Base-by-base conservation (phyloP, 2,113 vertebrate genomes). In the Hemiprocne comata region DNA sequence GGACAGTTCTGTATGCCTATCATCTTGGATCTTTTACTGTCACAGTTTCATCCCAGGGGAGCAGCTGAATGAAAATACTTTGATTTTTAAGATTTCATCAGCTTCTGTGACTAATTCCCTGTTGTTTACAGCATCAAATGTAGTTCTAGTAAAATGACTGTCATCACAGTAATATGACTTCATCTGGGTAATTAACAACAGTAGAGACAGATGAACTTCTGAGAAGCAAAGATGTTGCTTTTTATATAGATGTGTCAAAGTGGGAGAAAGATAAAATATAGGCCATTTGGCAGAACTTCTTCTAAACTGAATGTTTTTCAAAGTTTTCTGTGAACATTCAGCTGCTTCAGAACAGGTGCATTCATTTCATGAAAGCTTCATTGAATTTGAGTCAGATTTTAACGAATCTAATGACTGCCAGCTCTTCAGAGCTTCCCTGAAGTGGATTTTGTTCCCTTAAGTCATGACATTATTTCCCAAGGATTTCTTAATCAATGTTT, bases 381-480 rank as follows among this genome's bases (percentile, higher is more conserved):
- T 61, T 91, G 88, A 93, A 65, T 97, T 64, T 78, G 61, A 70
- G 77, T 74, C n/a, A 71, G 38, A 60, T 86, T 95, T 97, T 81
- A 82, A 86, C 71, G 92, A 87, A 81, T 82, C 17, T 57, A 38
- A 87, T 72, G 71, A 73, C 55, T 84, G 42, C 48, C 77, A 87
- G 85, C 84, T 90, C 92, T 51, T 90, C 53, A 86, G 74, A 86
- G 33, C 7, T 95, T 86, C 29, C 76, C 73, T 75, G 70, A 93
- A 94, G 89, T 79, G 18, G 77, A 69, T 79, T 95, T 87, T 83
- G 7, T 72, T 82, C 87, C 81, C 54, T 75, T 42, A 83, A 93
- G 58, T 83, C 65, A 73, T 85, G 78, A 91, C 55, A 94, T 75
- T 50, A 91, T 89, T 90, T 95, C 85, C 78, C 70, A 90, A 94